Base-by-base conservation (phyloP, 2,113 vertebrate species). In the Solea solea region DNA sequence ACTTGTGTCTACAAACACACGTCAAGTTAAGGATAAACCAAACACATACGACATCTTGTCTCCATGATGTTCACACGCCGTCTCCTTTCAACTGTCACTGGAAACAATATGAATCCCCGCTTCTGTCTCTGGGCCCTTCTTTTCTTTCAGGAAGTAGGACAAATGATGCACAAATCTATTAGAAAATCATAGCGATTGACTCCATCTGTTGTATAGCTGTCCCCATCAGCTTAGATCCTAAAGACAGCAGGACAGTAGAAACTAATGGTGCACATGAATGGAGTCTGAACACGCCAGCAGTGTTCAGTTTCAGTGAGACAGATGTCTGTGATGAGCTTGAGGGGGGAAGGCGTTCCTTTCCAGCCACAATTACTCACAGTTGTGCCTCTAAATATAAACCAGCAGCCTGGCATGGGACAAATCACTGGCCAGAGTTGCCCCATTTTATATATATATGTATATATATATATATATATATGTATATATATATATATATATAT, bases 371-470 rank as follows among this genome's bases (percentile, higher is more conserved):
- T 79, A 51, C 58, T 62, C 76, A 58, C 83, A 88, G 81, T 85
- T 83, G 83, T 83, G 68, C 25, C 39, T 82, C 83, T 84, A 86
- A 81, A 86, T 81, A 84, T 81, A 90, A 82, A 42, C 53, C 64
- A 68, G 62, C 71, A 80, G 15, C 48, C 48, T 76, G 84, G 81
- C 72, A 76, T 63, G 27, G 64, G 57, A 62, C 76, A 70, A 69
- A 70, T 69, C 55, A 2, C 78, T 74, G 72, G 57, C 73, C 59
- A n/a, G 15, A 14, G 58, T 9, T 70, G 75, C 67, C 69, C 56
- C 51, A 12, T 62, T 63, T 42, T 51, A 68, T 69, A 44, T 64
- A 34, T 34, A 34, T 34, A 34, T 34, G 2, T 34, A 34, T 34
- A 34, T 34, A 34, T 34, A 34, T 34, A 34, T 34, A 34, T 34